Evolutionary conservation across 2,113 vertebrate genomes (phyloP), one percentile per base, ranked within the genome.

Genomic region (Macroglossus sobrinus): DNA sequence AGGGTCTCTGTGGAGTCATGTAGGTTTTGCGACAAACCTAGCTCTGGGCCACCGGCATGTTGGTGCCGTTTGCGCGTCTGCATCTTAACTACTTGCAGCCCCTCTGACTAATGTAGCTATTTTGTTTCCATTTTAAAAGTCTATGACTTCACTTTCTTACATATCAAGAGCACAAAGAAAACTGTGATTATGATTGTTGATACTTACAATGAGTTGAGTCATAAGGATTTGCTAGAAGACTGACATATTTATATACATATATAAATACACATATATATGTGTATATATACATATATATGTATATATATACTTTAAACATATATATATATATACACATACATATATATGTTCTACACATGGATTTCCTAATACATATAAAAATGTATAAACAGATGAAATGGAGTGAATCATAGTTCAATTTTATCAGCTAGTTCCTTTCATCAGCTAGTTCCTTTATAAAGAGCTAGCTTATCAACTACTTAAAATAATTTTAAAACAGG

Each of bases 21-120:
- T 99, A 99, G 0, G 99, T 99, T 98, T 99, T 99, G 59, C 99
- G 99, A 98, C 99, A 99, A 93, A 99, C 99, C 99, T 99, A 99
- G 92, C 98, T 99, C 95, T 98, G 98, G 93, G 99, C 97, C 16
- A 97, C 98, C 1, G 95, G 97, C 97, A 97, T 96, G 30, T 7
- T 95, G 93, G 69, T 93, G 0, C 40, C 2, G 15, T 16, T 4
- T 0, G 15, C 10, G 47, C 2, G n/a, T 33, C 72, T 33, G 89
- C 74, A 38, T 91, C 97, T 96, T 50, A 50, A 50, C 15, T 15
- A 50, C 15, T 14, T 2, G 4, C 50, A 50, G 15, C 15, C 15
- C 3, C 15, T 4, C 15, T 50, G 50, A 50, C 16, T 50, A 50
- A 16, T 16, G 50, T 50, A 50, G 19, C 12, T 81, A 45, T 88